A percentile compares a stretch with the other conserved stretches of the same genome.
These are phyloP conservation scores for Polyodon spathula DNA, from an alignment of 2,113 vertebrate species.

Conservation along the genomic window DNA sequence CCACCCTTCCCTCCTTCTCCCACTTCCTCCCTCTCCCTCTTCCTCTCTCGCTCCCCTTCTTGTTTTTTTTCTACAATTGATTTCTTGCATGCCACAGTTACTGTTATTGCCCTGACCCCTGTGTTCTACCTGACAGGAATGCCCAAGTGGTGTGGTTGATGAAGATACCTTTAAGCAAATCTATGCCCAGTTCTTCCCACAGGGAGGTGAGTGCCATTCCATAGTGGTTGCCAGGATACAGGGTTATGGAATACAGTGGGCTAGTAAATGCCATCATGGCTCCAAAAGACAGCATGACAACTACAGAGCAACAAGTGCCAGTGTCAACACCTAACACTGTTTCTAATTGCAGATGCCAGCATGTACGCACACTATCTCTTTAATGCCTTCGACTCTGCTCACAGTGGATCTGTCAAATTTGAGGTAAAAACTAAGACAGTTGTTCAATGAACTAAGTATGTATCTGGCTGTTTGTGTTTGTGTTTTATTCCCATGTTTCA, in stretches of 20 bases:
- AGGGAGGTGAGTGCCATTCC: conserved; percentile 69
- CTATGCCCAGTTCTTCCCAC: conserved; percentile 95
- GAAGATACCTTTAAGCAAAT: conserved; percentile 97
- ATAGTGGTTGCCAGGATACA: too few relatives aligned
- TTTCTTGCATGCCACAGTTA: too few relatives aligned
- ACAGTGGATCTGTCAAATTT: conserved; percentile 87
- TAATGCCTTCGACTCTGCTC: conserved; percentile 83
- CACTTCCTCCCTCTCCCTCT: neutral
- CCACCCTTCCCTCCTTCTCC: neutral
- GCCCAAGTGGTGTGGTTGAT: conserved; percentile 85
- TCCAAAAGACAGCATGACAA: too few relatives aligned
- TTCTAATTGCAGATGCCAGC: conserved; percentile 75
- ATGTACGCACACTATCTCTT: conserved; percentile 95
- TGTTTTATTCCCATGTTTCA: too few relatives aligned
- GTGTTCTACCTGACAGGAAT: conserved; percentile 62
- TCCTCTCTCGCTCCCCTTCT: conserved; percentile 10
- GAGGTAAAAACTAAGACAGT: conserved; percentile 60
- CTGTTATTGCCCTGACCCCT: conserved; percentile 1
- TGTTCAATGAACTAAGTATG: too few relatives aligned
- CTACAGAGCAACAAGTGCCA: too few relatives aligned
- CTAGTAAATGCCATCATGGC: too few relatives aligned
- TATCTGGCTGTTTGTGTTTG: too few relatives aligned
- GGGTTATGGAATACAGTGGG: too few relatives aligned
- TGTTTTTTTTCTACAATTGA: neutral
- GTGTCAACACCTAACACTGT: neutral